Percentiles rank a stretch among this genome's conserved stretches.
Evolutionary conservation across 1,140 invertebrate genomes (phyloP).

Genomic region (Atta texana): DNA sequence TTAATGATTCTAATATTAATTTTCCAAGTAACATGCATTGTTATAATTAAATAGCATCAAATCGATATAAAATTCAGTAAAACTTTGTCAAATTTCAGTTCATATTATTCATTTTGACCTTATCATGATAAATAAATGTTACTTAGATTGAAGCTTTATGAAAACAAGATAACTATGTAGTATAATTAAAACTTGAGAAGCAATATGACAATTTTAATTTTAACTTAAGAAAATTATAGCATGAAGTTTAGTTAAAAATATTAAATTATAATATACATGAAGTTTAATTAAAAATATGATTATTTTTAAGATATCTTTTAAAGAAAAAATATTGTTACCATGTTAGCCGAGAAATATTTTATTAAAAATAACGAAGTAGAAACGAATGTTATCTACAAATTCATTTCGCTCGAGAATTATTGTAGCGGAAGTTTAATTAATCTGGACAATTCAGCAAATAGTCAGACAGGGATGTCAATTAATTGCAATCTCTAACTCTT

Average conservation of each 20-base stretch:
- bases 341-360: background rate
- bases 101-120: no score
- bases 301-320: no score
- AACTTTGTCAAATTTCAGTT: no score
- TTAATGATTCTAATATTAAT: background rate
- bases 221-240: background rate
- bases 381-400: background rate
- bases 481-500: background rate
- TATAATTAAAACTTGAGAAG: slow-evolving; percentile 13
- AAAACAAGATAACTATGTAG: background rate
- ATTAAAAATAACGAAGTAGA: slow-evolving; percentile 27
- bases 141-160: background rate
- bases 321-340: background rate
- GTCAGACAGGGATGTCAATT: slow-evolving; percentile 30
- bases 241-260: background rate
- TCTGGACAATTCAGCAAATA: background rate
- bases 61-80: no score
- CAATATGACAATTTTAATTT: background rate
- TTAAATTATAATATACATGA: no score
- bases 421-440: slow-evolving; percentile 22
- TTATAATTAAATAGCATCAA: no score
- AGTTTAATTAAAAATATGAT: slow-evolving; percentile 5
- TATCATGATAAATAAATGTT: no score
- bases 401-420: background rate
- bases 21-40: no score